Conservation (phyloP, 2,888 invertebrate species). For the Autographa pulchrina region DNA sequence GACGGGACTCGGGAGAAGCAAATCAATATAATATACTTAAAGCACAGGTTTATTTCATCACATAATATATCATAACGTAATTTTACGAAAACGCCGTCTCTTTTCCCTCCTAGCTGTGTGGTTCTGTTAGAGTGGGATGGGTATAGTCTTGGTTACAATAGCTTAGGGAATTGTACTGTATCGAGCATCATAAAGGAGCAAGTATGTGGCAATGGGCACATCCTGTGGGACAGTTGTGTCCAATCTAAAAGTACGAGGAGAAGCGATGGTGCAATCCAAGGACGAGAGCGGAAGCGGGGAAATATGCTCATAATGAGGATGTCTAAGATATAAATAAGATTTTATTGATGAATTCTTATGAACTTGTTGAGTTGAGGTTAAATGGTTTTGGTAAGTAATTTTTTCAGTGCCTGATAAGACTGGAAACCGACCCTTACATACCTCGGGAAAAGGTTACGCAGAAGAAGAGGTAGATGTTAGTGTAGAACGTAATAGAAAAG, state of each 20-base stretch:
- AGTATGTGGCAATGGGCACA: constrained; percentile 70
- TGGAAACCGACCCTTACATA: no score
- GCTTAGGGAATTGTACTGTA: constrained; percentile 54
- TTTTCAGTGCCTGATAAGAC: no score
- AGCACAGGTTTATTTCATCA: constrained; percentile 15
- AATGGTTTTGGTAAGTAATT: no score
- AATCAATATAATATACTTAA: constrained; percentile 44
- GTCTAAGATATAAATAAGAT: background rate
- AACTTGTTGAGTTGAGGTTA: no score
- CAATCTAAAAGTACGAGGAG: constrained; percentile 36
- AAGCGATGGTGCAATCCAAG: constrained; percentile 15
- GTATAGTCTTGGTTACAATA: constrained; percentile 45
- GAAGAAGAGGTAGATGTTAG: no score
- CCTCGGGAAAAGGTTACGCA: no score
- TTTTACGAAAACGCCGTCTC: constrained; percentile 19
- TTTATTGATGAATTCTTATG: background rate
- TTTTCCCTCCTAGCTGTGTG: constrained; percentile 2
- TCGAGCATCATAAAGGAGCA: constrained; percentile 67
- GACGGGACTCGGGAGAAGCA: constrained; percentile 21
- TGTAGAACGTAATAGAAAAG: no score
- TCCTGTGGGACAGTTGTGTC: constrained; percentile 69
- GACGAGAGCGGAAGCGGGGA: constrained; percentile 15
- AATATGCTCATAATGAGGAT: background rate
- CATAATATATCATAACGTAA: constrained; percentile 35
- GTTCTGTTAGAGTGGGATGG: constrained; percentile 34